Percentiles rank a stretch among this genome's conserved stretches.
Conservation (phyloP, 2,888 invertebrate species). For the Gari tellinella region DNA sequence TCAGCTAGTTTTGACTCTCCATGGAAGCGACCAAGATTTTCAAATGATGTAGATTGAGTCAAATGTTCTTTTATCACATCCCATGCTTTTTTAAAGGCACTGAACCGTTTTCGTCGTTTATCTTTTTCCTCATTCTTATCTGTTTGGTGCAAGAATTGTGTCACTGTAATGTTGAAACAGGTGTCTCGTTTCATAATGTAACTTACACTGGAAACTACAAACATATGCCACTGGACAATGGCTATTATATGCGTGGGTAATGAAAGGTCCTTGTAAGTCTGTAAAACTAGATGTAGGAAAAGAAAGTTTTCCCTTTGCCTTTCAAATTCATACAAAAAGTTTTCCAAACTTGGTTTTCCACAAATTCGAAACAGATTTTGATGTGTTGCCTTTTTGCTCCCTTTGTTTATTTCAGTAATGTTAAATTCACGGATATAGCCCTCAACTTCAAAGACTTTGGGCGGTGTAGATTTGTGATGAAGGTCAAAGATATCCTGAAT, state of each 20-base stretch:
- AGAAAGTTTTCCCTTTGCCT: slow-evolving; percentile 9
- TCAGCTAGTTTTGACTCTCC: slow-evolving; percentile 30
- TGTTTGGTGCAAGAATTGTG: slow-evolving; percentile 28
- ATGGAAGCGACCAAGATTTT: slow-evolving; percentile 1
- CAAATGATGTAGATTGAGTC: background rate
- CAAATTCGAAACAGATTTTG: slow-evolving; percentile 27
- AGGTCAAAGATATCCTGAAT: slow-evolving; percentile 7
- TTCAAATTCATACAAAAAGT: slow-evolving; percentile 31
- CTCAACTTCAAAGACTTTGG: no score
- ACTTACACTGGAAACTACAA: slow-evolving; percentile 43
- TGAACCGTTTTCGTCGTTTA: slow-evolving; percentile 11
- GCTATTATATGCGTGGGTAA: slow-evolving; percentile 41
- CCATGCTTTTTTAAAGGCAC: slow-evolving; percentile 15
- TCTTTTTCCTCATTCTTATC: slow-evolving; percentile 8
- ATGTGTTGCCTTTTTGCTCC: no score
- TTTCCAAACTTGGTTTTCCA: slow-evolving; percentile 7
- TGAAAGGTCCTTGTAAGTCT: slow-evolving; percentile 17
- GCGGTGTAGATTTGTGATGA: background rate
- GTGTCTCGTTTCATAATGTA: slow-evolving; percentile 54
- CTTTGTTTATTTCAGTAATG: no score
- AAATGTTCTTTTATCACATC: slow-evolving; percentile 1
- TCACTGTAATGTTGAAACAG: slow-evolving; percentile 46
- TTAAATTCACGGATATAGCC: no score
- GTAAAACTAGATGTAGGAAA: slow-evolving; percentile 36
- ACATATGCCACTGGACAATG: slow-evolving; percentile 60